These are phyloP conservation scores for Tiphia femorata DNA, from an alignment of 2,888 invertebrate species.

Conservation along the genomic window DNA sequence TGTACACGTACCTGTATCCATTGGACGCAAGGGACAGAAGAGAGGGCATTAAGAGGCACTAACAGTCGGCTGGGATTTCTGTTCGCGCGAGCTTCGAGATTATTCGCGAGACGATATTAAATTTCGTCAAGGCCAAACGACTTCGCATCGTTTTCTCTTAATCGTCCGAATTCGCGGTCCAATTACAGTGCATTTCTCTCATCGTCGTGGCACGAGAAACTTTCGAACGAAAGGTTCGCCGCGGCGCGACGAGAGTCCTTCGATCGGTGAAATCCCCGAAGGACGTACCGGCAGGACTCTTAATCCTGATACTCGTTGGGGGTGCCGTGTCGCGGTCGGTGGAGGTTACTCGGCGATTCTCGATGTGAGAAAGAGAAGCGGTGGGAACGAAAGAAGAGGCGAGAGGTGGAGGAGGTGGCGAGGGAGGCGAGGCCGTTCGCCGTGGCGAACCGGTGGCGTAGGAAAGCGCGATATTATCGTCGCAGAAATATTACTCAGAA, in stretches of 20 bases:
- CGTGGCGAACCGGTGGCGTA: constrained; percentile 40
- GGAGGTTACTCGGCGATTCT: background rate
- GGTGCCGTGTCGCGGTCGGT: constrained; percentile 3
- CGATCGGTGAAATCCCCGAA: constrained; percentile 32
- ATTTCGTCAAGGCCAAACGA: too few species aligned
- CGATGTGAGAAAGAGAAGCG: constrained; percentile 3
- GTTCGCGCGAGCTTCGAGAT: too few species aligned
- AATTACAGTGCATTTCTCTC: too few species aligned
- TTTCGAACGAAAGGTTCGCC: too few species aligned
- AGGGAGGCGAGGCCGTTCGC: too few species aligned
- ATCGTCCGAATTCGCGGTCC: too few species aligned
- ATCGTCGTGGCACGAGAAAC: constrained; percentile 8
- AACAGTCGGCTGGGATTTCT: too few species aligned
- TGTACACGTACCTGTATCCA: too few species aligned
- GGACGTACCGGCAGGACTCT: constrained; percentile 24
- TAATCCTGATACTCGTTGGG: constrained; percentile 31
- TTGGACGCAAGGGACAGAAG: too few species aligned
- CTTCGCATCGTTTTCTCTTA: too few species aligned
- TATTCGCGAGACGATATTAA: too few species aligned
- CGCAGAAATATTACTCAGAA: constrained; percentile 68
- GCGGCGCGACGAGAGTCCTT: constrained; percentile 1
- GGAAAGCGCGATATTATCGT: constrained; percentile 66
- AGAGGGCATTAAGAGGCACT: too few species aligned
- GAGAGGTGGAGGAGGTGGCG: background rate
- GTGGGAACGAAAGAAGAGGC: constrained; percentile 20